Evolutionary conservation across 2,888 invertebrate genomes (phyloP), one percentile per base, ranked within the genome.

Genomic region (Scaptomyza cyrtandrae): DNA sequence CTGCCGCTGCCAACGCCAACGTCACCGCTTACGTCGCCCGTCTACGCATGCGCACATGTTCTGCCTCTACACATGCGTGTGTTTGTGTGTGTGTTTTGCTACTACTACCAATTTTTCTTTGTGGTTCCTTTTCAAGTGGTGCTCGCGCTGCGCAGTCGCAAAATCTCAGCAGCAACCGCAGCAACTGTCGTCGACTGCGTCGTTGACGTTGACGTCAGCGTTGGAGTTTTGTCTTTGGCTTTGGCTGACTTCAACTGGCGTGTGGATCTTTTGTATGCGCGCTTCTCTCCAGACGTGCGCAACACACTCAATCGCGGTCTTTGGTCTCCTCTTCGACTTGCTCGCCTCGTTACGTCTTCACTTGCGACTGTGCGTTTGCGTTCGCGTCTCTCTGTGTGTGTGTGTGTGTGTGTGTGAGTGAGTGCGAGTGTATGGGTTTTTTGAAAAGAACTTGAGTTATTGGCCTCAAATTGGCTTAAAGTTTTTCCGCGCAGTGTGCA

Each of bases 211-310:
- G 37, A 29, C 67, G 71, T 45, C 24, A 57, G 41, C 63, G 45
- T 45, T 67, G 46, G 50, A 57, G 85, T 65, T 65, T 59, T 73
- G 77, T 61, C 80, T 74, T 68, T 65, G 80, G 67, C 79, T 78
- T 64, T 69, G 63, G 48, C 76, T 71, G 80, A 67, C 75, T 74
- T 74, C 75, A 54, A 59, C 78, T 68, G 76, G 79, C 66, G 73
- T 80, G 85, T 86, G 87, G 87, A 87, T 84, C 87, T 84, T 85
- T 87, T 85, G 86, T 85, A 75, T 75, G 87, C 82, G 82, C 83
- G 68, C 83, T 77, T 75, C 86, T 82, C 83, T 75, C 72, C 86
- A 84, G 83, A 85, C 87, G 83, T 80, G 86, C 80, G 83, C 83
- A 84, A 86, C 41, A 41, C 86, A 41, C 86, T 76, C 72, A 78